Evolutionary conservation across 2,797 vertebrate species (phyloP).

Genomic region (Alcedo atthis): DNA sequence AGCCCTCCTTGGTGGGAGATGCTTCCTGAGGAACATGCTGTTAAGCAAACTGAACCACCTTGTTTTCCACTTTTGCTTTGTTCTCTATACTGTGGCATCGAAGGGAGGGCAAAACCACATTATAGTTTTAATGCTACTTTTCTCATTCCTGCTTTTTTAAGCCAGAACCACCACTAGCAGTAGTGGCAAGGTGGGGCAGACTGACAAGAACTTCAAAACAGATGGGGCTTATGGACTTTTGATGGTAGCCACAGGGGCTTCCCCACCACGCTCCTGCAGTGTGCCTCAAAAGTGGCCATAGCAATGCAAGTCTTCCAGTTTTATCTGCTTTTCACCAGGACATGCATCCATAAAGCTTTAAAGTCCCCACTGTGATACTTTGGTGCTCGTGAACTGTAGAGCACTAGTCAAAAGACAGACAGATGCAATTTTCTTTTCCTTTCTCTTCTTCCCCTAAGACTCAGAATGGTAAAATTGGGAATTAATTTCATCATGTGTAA

Average conservation of each 20-base stretch:
- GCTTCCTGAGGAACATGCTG: rapidly evolving
- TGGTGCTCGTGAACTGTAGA: background rate
- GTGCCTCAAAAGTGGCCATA: rapidly evolving
- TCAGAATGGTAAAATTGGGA: background rate
- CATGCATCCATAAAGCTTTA: background rate
- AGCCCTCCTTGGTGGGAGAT: background rate
- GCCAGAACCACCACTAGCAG: background rate
- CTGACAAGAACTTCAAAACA: background rate
- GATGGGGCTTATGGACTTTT: rapidly evolving
- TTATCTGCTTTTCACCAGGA: background rate
- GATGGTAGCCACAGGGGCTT: rapidly evolving
- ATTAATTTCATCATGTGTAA: background rate
- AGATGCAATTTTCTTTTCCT: background rate
- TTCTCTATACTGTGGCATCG: rapidly evolving
- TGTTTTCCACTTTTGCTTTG: background rate
- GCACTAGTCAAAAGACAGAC: background rate
- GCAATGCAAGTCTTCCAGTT: background rate
- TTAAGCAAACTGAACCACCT: background rate
- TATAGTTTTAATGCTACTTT: background rate
- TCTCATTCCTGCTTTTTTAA: background rate
- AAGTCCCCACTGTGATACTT: background rate
- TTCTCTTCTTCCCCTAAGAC: background rate
- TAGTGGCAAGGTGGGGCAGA: background rate
- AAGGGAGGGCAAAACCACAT: rapidly evolving
- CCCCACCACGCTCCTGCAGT: rapidly evolving